These are phyloP conservation scores for Limenitis arthemis DNA, from an alignment of 2,888 invertebrate genomes.

Conservation along the genomic window DNA sequence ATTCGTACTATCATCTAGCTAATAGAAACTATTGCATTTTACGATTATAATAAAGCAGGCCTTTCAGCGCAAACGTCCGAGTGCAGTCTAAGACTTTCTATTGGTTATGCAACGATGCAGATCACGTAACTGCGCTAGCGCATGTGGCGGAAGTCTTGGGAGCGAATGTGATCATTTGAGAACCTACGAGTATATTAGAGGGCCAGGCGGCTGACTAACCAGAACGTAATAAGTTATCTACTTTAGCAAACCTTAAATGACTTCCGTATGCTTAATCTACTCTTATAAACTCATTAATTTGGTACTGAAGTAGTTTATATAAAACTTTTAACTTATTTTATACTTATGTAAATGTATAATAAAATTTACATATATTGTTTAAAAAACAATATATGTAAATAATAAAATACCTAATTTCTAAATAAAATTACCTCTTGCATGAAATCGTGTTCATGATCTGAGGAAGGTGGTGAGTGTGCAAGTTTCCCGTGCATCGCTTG, in stretches of 20 bases:
- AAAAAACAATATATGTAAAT: too few species aligned
- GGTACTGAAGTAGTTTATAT: too few species aligned
- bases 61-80: constrained; percentile 54
- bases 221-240: constrained; percentile 13
- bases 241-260: neutral
- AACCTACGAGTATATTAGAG: constrained; percentile 22
- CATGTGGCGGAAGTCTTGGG: constrained; percentile 65
- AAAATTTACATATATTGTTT: too few species aligned
- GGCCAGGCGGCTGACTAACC: constrained; percentile 20
- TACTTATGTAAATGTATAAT: too few species aligned
- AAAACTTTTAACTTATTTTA: too few species aligned
- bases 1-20: constrained; percentile 25
- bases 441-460: constrained; percentile 81
- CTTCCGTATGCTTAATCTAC: too few species aligned
- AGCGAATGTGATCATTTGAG: constrained; percentile 52
- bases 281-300: too few species aligned
- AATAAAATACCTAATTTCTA: too few species aligned
- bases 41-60: constrained; percentile 49
- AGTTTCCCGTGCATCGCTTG: constrained; percentile 89
- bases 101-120: constrained; percentile 66
- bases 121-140: constrained; percentile 65
- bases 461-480: constrained; percentile 57
- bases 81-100: constrained; percentile 66
- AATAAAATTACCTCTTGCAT: constrained; percentile 81
- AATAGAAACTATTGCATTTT: constrained; percentile 46